Conservation (phyloP, 2,797 vertebrate species). For the Potorous gilbertii region DNA sequence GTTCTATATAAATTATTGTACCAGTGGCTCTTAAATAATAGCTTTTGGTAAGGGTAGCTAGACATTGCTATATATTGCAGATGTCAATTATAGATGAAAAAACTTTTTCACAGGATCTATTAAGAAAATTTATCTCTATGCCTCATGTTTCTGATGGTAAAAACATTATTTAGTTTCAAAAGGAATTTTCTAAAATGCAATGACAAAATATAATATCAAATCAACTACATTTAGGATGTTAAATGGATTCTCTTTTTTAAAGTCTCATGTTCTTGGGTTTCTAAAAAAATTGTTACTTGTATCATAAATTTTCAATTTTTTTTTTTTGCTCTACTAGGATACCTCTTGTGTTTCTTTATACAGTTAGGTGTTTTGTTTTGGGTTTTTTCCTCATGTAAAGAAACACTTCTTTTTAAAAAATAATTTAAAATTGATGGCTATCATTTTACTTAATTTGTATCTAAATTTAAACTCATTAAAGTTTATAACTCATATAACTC, state of each 20-base stretch:
- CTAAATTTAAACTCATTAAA: not conserved
- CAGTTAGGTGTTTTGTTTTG: too few species aligned
- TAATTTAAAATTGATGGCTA: not conserved
- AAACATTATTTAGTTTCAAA: not conserved
- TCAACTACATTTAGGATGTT: not conserved
- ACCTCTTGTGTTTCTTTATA: not conserved
- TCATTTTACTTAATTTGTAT: not conserved
- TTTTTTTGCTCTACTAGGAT: not conserved
- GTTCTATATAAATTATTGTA: fast-evolving
- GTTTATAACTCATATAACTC: too few species aligned
- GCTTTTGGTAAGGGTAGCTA: fast-evolving
- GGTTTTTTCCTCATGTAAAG: fast-evolving
- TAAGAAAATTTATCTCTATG: not conserved
- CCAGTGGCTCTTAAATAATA: fast-evolving
- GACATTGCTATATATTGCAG: not conserved
- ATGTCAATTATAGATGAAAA: not conserved
- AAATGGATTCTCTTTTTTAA: not conserved
- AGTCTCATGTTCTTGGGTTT: not conserved
- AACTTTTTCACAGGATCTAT: not conserved
- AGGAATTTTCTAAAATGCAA: not conserved
- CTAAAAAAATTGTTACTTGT: not conserved
- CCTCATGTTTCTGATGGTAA: not conserved
- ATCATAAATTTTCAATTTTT: not conserved
- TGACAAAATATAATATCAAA: not conserved
- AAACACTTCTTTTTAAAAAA: not conserved